Evolutionary conservation across 1,140 invertebrate genomes (phyloP), one percentile per base, ranked within the genome.

Genomic region (Panagrolaimus sp.): DNA sequence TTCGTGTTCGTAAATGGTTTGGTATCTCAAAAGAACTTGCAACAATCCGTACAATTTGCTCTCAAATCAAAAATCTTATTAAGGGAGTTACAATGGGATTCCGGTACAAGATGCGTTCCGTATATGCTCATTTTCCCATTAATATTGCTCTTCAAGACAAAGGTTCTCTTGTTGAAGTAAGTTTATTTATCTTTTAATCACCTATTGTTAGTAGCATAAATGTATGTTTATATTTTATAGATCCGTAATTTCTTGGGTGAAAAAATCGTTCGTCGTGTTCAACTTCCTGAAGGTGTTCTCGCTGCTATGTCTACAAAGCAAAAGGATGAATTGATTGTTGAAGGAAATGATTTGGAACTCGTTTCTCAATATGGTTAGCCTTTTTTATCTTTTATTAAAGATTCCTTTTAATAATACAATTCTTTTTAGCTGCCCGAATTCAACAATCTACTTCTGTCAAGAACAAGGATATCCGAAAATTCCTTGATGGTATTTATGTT

Each of bases 81-180:
- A 97, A 96, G 85, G 90, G 90, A 69, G 90, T 91, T 14, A 90
- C 88, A 46, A 68, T 75, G 86, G 96, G 95, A 63, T 99, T 92
- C 86, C 89, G 91, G 79, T 99, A 98, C 86, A 99, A 98, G 88
- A 99, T 99, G 96, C 88, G 95, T 83, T 93, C 94, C 69, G 96
- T 98, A 75, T 99, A 98, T 85, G 96, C 96, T 85, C 96, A 99
- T 87, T 99, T 99, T 87, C 96, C 96, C 83, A 99, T 99, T 83
- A 99, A 99, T 85, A 94, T 96, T 85, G 91, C 94, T 17, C 93
- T 94, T n/a, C 91, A 90, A 24, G 91, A 98, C 78, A 89, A 88
- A 69, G 93, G 94, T 83, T 85, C 88, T 5, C 86, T 94, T 10
- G 91, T 97, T 84, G 94, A 96, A 73, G 80, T 82, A 73, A 24